Evolutionary conservation across 2,113 vertebrate species (phyloP), one percentile per base, ranked within the genome.

Genomic region (Onychostoma macrolepis): DNA sequence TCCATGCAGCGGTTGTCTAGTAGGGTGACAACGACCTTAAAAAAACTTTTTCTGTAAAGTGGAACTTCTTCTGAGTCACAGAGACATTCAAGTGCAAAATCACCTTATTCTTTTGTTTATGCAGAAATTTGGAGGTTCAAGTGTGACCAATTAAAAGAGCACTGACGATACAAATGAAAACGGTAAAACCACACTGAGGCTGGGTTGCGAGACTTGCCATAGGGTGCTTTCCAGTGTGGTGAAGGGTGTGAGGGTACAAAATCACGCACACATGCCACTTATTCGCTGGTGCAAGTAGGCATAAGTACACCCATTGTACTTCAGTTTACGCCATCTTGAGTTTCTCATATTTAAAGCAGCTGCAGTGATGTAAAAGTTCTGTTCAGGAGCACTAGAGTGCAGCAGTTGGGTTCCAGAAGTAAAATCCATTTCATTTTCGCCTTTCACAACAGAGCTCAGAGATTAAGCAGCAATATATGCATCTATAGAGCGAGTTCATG

Each of bases 41-140:
- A 75, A 17, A 74, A 69, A 43, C 4, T 24, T 24, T 21, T 21
- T 33, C 3, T n/a, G 63, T 67, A 86, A 83, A 80, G 82, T 45
- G 38, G 30, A 69, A 74, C 80, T 38, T 24, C 30, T 71, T 85
- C 72, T 21, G 58, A 89, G 63, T 85, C 56, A 77, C 33, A 58
- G 38, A 65, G 80, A 21, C 10, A 58, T 72, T 77, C 7, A 28
- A 65, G n/a, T 69, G 53, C 41, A 38, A 56, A 84, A 80, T 61
- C 12, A 81, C 38, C 28, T 26, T 10, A 43, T 28, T 80, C 24
- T 63, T 65, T 45, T 2, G 13, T 65, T 65, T 65, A 28, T 10
- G 8, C 36, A 81, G 80, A 81, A 45, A 67, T 45, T 45, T 21
- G 15, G 78, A 61, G 53, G 2, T 43, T 81, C 80, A 45, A 45